These are phyloP conservation scores for Cecropterus lyciades DNA, from an alignment of 1,140 invertebrate species.

Conservation along the genomic window DNA sequence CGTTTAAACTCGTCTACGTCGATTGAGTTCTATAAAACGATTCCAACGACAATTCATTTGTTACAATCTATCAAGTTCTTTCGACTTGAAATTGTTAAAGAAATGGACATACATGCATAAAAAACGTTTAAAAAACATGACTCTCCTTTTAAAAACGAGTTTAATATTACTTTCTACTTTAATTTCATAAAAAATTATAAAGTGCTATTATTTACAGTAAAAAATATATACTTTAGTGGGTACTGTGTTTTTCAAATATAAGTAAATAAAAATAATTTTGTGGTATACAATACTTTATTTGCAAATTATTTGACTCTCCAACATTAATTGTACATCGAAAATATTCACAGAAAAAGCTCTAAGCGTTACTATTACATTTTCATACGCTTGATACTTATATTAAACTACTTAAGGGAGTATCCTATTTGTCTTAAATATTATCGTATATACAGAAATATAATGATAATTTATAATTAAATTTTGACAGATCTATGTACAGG, in stretches of 20 bases:
- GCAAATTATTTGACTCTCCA: slow-evolving; percentile 32
- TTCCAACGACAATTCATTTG: too few species aligned
- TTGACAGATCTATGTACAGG: neutral
- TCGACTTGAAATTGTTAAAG: too few species aligned
- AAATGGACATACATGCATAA: too few species aligned
- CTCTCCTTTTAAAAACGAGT: too few species aligned
- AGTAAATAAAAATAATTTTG: slow-evolving; percentile 1
- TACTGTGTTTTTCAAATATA: neutral
- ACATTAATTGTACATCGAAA: slow-evolving; percentile 19
- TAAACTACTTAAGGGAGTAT: neutral
- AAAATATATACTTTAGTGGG: too few species aligned
- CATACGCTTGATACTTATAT: slow-evolving; percentile 9
- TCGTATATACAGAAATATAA: neutral
- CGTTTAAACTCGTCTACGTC: too few species aligned
- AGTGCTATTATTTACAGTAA: too few species aligned
- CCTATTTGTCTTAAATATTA: slow-evolving; percentile 5
- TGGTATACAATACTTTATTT: slow-evolving; percentile 31
- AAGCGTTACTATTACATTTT: slow-evolving; percentile 20
- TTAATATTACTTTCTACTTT: too few species aligned
- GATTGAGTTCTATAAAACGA: too few species aligned
- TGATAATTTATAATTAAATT: slow-evolving; percentile 2
- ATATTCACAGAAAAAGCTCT: slow-evolving; percentile 30
- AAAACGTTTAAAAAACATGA: too few species aligned
- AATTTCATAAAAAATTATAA: too few species aligned
- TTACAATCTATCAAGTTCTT: too few species aligned